Evolutionary conservation across 2,888 invertebrate species (phyloP).

Genomic region (Dichetophora obliterata): DNA sequence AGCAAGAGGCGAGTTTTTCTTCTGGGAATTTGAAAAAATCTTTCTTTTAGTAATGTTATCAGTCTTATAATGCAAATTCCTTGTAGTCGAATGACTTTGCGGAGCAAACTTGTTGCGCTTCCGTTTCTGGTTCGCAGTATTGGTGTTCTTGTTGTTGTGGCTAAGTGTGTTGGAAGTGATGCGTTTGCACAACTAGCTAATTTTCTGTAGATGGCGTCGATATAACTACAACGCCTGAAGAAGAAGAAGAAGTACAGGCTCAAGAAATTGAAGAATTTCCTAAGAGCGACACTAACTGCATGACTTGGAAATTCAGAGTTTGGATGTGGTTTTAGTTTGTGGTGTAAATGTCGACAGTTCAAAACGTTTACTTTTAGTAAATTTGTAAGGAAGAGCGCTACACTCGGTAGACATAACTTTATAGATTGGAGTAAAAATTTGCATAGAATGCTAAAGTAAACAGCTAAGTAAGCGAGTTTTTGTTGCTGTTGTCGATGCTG

Average conservation of each 20-base stretch:
- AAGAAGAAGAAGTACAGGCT: background rate
- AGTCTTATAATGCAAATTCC: constrained; percentile 68
- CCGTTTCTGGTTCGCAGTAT: constrained; percentile 32
- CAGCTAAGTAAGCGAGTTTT: constrained; percentile 21
- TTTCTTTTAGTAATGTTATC: constrained; percentile 63
- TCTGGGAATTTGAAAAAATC: constrained; percentile 60
- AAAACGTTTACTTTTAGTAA: constrained; percentile 44
- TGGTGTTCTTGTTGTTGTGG: constrained; percentile 40
- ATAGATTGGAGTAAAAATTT: constrained; percentile 54
- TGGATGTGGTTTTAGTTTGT: background rate
- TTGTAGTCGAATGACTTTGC: constrained; percentile 48
- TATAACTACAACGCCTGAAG: background rate
- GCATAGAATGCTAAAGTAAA: constrained; percentile 38
- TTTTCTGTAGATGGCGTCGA: constrained; percentile 2
- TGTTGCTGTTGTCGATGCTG: constrained; percentile 37
- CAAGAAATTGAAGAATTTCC: background rate
- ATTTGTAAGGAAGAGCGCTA: constrained; percentile 43
- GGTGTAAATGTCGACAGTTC: background rate
- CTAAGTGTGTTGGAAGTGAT: constrained; percentile 28
- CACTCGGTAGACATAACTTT: constrained; percentile 51
- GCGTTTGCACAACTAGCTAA: constrained; percentile 2
- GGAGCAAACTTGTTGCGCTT: background rate
- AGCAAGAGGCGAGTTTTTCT: background rate
- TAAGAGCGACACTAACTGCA: background rate
- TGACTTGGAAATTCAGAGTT: background rate